Evolutionary conservation across 2,888 invertebrate species (phyloP).

Genomic region (Notodonta dromedarius): DNA sequence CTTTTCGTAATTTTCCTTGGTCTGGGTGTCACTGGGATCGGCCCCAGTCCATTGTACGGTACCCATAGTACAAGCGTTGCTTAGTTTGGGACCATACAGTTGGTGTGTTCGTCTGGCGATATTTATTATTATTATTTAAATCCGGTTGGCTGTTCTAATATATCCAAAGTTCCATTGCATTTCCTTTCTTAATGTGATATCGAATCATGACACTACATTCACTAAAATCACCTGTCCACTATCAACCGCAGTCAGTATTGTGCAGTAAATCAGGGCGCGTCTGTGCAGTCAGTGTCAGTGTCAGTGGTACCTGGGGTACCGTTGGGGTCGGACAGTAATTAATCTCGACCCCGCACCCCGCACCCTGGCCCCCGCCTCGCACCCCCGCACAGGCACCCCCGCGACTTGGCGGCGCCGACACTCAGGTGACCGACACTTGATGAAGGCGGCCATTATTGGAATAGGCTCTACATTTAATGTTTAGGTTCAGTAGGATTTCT

Average conservation of each 20-base stretch:
- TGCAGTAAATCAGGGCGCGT: conserved; percentile 59
- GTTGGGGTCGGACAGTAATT: conserved; percentile 70
- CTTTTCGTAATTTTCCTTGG: too few relatives aligned
- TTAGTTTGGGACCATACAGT: too few relatives aligned
- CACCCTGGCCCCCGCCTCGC: conserved; percentile 20
- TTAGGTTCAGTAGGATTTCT: too few relatives aligned
- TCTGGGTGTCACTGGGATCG: too few relatives aligned
- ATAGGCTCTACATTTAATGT: neutral
- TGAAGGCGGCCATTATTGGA: conserved; percentile 15
- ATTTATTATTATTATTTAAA: too few relatives aligned
- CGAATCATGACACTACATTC: conserved; percentile 14
- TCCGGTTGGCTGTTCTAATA: too few relatives aligned
- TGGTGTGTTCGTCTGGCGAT: too few relatives aligned
- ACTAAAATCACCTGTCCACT: conserved; percentile 43
- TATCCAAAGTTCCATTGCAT: too few relatives aligned
- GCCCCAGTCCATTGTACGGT: too few relatives aligned
- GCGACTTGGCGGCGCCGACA: conserved; percentile 61
- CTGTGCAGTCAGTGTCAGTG: conserved; percentile 39
- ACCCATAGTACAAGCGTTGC: too few relatives aligned
- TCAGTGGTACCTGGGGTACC: conserved; percentile 60
- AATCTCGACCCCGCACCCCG: conserved; percentile 55
- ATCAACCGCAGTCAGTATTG: conserved; percentile 29
- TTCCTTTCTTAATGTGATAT: neutral
- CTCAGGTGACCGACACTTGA: conserved; percentile 61
- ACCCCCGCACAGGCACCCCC: conserved; percentile 27